Evolutionary conservation across 2,888 invertebrate genomes (phyloP), one percentile per base, ranked within the genome.

Genomic region (Steinernema carpocapsae): DNA sequence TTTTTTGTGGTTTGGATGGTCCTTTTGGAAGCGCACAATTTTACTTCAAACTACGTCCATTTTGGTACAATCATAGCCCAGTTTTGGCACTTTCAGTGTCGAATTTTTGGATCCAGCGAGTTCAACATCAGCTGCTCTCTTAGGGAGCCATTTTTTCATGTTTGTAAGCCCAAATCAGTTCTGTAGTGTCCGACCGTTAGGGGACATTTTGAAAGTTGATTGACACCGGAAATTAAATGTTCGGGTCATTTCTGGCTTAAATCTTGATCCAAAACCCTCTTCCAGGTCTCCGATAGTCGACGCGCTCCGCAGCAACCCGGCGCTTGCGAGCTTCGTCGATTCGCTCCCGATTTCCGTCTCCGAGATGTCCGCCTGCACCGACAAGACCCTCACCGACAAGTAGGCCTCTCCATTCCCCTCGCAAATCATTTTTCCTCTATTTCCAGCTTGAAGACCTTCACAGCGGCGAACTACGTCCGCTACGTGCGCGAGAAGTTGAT

Each of bases 361-460:
- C 64, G 64, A 64, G 64, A 32, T 64, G 64, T 64, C 64, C 29
- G 64, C 64, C 29, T 14, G 14, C 32, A 64, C 64, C 3, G 64
- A 64, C 29, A 29, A 32, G 3, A 64, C 64, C 32, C 64, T 64
- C 29, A 29, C 37, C 32, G 64, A 64, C 29, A 64, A 64, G 64
- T 64, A 17, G 17, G 64, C 17, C 14, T 56, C 2, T 3, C 4
- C 3, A 22, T n/a, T 43, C 7, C 14, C 43, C 43, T 14, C 7
- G 14, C 14, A 14, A 7, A 43, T 43, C 43, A 43, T 14, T 43
- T 7, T 43, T 43, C 10, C 43, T 43, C 14, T 43, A 43, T 43
- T 14, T 64, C 29, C 32, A 64, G 64, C 64, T 19, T 64, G 64
- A 64, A 64, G 37, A 64, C 64, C 6, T 64, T 64, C 32, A 64